Percentiles rank a stretch among this genome's conserved stretches.
Conservation (phyloP, 64 coral and sea anemone species). For the Trachythela sp. region DNA sequence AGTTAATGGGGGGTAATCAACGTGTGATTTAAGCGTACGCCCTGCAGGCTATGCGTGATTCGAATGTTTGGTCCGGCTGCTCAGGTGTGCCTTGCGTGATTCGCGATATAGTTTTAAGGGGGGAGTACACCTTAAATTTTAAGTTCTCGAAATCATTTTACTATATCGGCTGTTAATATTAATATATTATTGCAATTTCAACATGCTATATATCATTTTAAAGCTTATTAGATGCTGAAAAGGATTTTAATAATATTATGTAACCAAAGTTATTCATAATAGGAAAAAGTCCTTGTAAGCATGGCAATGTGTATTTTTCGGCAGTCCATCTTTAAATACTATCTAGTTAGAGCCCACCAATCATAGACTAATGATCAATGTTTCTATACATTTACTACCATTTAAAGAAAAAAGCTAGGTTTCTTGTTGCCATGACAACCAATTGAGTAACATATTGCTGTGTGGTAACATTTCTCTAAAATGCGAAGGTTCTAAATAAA, state of each 20-base stretch:
- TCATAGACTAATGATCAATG: not conserved
- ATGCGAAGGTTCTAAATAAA: not conserved
- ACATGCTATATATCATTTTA: conserved; percentile 17
- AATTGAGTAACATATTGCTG: not conserved
- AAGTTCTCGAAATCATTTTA: not conserved
- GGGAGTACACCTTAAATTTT: not conserved
- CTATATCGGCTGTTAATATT: not conserved
- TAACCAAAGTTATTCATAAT: not conserved
- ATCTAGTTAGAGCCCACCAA: not conserved
- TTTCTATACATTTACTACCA: not conserved
- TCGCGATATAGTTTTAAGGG: too few relatives aligned
- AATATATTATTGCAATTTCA: not conserved
- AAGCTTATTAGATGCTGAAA: conserved; percentile 10
- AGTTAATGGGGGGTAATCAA: too few relatives aligned
- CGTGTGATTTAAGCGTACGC: too few relatives aligned
- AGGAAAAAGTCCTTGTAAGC: not conserved
- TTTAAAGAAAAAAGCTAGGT: not conserved
- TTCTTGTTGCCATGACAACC: not conserved
- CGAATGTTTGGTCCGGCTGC: too few relatives aligned
- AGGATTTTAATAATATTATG: not conserved
- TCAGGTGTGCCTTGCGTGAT: too few relatives aligned
- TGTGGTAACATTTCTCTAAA: not conserved
- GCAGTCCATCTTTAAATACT: not conserved
- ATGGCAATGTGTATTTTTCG: not conserved
- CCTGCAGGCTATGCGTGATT: too few relatives aligned